phyloP scores from a whole-genome alignment of 1,140 invertebrate genomes.

The Carcinoscorpius rotundicauda region DNA sequence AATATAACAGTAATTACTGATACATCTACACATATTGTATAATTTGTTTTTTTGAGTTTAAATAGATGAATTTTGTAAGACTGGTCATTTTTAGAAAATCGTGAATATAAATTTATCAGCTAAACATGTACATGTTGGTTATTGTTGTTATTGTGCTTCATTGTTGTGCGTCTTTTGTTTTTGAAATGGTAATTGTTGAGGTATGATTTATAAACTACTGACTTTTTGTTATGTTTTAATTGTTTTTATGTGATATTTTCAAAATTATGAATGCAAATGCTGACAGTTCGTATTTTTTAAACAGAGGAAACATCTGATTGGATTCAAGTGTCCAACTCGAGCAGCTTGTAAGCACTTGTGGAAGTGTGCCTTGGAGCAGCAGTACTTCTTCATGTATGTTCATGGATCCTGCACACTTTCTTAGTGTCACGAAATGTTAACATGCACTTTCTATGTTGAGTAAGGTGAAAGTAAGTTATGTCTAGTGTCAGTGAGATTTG shows the following conservation, averaged over 20 bases:
- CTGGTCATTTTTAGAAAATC: too few species aligned
- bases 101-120: too few species aligned
- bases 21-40: too few species aligned
- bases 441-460: too few species aligned
- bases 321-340: slow-evolving; percentile 84
- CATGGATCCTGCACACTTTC: too few species aligned
- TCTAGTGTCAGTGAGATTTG: too few species aligned
- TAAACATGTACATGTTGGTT: too few species aligned
- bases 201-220: background rate
- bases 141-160: background rate
- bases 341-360: slow-evolving; percentile 85
- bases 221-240: slow-evolving; percentile 11
- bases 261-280: background rate
- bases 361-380: slow-evolving; percentile 91
- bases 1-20: too few species aligned
- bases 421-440: too few species aligned
- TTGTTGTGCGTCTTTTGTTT: background rate
- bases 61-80: too few species aligned
- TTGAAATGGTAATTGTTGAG: background rate
- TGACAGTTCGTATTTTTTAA: slow-evolving; percentile 32
- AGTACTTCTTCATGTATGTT: slow-evolving; percentile 93
- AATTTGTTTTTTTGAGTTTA: too few species aligned
- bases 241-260: slow-evolving; percentile 4
- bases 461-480: too few species aligned
- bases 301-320: slow-evolving; percentile 91